Evolutionary conservation across 2,888 invertebrate genomes (phyloP).

Genomic region (Sepiola atlantica): DNA sequence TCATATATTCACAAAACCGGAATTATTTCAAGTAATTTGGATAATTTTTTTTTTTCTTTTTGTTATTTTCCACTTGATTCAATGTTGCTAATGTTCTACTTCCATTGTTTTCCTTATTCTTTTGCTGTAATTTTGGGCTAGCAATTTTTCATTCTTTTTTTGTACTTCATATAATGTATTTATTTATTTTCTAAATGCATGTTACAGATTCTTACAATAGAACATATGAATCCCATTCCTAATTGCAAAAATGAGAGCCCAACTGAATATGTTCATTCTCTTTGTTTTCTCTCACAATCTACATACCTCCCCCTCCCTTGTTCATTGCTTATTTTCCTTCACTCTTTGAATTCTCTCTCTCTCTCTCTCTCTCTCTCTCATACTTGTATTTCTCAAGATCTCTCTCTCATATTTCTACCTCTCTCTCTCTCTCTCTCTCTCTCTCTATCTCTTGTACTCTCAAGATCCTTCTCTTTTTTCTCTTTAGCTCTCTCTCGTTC

Average conservation of each 20-base stretch:
- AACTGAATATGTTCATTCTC: background rate
- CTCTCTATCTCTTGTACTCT: too few relatives aligned
- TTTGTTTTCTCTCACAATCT: too few relatives aligned
- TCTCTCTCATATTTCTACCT: too few relatives aligned
- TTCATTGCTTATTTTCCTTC: too few relatives aligned
- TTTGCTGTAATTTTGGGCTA: background rate
- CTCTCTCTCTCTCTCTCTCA: background rate
- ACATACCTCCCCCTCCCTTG: too few relatives aligned
- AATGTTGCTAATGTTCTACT: background rate
- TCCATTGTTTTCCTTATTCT: background rate
- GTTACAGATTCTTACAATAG: background rate
- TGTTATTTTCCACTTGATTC: background rate
- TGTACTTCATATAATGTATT: background rate
- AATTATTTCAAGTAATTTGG: constrained; percentile 32
- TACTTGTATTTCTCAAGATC: too few relatives aligned
- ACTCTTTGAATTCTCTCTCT: background rate
- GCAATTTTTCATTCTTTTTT: too few relatives aligned
- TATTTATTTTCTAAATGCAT: background rate
- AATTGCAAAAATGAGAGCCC: background rate
- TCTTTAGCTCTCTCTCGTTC: too few relatives aligned
- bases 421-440: too few relatives aligned
- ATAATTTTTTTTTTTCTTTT: background rate
- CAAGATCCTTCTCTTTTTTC: too few relatives aligned
- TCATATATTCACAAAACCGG: background rate
- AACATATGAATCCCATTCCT: background rate